Evolutionary conservation across 1,140 invertebrate genomes (phyloP), one percentile per base, ranked within the genome.

Genomic region (Zaprionus capensis): DNA sequence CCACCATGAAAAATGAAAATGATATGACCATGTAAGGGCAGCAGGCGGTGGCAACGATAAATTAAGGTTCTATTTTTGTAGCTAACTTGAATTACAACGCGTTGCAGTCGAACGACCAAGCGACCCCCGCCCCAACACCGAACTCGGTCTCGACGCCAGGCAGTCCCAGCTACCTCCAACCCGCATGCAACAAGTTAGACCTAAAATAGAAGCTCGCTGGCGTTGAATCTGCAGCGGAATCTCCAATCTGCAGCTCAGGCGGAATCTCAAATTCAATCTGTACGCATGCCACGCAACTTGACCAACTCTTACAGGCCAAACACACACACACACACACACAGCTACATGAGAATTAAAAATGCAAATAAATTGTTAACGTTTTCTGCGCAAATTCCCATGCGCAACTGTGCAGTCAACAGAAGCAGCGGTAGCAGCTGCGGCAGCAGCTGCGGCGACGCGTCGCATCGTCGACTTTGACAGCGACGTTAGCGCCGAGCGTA

Each of bases 321-420:
- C 20, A 38, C 34, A 38, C 49, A 68, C 58, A 51, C 59, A 63
- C 61, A 63, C 41, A 44, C 34, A 20, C 17, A 46, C 36, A 56
- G 68, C 59, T 56, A 88, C 81, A 86, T 90, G 79, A 85, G 90
- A 90, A 90, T 90, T 85, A 90, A 90, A 91, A 90, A 90, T 90
- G 85, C 85, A 91, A 90, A 90, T 90, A 90, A 90, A 90, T 85
- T 85, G 86, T 90, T 90, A 91, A 91, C 78, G 87, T 78, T 84
- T 74, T 84, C 79, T 76, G 85, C 70, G 76, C 85, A 81, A 85
- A 90, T 91, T 90, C 86, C 85, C 84, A 81, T 59, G 76, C 71
- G 62, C 61, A 28, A 38, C 17, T 51, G 20, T 24, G 36, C 65
- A 57, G 58, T 56, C 64, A 59, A 26, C 51, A 58, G 31, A 46